Percentiles rank a stretch among this genome's conserved stretches.
Conservation (phyloP, 2,113 vertebrate genomes). For the Hemibates koningsi region DNA sequence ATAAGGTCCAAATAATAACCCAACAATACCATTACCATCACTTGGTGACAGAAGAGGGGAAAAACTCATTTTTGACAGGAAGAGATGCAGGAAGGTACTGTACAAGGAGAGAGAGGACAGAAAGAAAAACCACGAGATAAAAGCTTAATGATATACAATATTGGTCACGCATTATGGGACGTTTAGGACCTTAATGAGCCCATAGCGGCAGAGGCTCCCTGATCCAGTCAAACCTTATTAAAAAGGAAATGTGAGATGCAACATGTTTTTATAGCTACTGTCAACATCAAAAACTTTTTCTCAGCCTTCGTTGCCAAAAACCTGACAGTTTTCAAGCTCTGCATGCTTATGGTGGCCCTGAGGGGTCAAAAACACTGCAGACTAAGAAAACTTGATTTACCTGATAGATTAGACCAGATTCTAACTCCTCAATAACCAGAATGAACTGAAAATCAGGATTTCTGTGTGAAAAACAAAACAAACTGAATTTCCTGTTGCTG, state of each 20-base stretch:
- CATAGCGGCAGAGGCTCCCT: not conserved
- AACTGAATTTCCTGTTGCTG: not conserved
- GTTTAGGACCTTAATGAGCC: not conserved
- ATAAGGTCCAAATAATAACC: not conserved
- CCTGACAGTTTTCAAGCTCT: not conserved
- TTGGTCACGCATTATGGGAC: not conserved
- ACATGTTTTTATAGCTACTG: not conserved
- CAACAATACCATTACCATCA: not conserved
- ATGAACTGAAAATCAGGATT: not conserved
- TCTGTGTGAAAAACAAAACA: not conserved
- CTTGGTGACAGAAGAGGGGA: not conserved
- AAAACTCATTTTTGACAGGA: not conserved
- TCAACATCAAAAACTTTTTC: not conserved
- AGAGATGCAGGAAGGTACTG: not conserved
- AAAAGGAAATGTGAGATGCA: not conserved
- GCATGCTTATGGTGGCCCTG: not conserved
- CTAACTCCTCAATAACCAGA: not conserved
- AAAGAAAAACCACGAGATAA: not conserved
- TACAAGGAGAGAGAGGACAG: rapidly evolving
- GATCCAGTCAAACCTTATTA: not conserved
- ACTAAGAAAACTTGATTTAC: not conserved
- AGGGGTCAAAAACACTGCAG: not conserved
- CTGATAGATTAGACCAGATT: not conserved
- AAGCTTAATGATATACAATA: not conserved
- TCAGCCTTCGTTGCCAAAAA: not conserved